These are phyloP conservation scores for Enteromius afrohamiltoni DNA, from an alignment of 2,797 vertebrate species.

Conservation along the genomic window DNA sequence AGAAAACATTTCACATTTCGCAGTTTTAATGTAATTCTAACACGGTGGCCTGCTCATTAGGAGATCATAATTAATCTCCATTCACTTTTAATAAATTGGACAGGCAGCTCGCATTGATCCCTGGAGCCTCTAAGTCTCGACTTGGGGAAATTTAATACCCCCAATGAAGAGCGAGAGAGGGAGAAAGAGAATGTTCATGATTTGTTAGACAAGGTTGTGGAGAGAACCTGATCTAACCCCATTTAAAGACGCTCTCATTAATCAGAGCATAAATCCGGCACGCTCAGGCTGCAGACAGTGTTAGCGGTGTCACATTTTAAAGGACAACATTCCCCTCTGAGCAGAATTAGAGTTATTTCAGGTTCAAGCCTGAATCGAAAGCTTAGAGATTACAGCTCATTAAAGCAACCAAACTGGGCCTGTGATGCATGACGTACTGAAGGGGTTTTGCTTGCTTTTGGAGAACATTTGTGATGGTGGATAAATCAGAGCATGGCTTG, in stretches of 20 bases:
- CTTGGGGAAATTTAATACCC: slow-evolving; percentile 74
- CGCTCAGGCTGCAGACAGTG: slow-evolving; percentile 62
- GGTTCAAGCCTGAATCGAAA: slow-evolving; percentile 74
- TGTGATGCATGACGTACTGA: slow-evolving; percentile 62
- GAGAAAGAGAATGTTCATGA: slow-evolving; percentile 26
- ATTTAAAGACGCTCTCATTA: slow-evolving; percentile 48
- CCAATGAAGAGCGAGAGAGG: slow-evolving; percentile 39
- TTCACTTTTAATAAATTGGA: slow-evolving; percentile 74
- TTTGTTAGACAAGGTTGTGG: slow-evolving; percentile 37
- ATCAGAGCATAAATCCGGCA: slow-evolving; percentile 29
- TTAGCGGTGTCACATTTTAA: slow-evolving; percentile 77
- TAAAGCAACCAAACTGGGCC: slow-evolving; percentile 69
- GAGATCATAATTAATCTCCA: slow-evolving; percentile 77
- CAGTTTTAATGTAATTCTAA: slow-evolving; percentile 37
- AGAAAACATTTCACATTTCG: slow-evolving; percentile 20
- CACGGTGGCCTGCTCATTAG: slow-evolving; percentile 25
- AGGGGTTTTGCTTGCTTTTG: slow-evolving; percentile 67
- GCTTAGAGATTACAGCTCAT: slow-evolving; percentile 75
- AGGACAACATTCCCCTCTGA: slow-evolving; percentile 73
- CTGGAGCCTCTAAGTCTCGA: slow-evolving; percentile 64
- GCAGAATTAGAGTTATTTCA: slow-evolving; percentile 77
- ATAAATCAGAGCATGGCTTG: slow-evolving; percentile 76
- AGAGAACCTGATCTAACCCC: slow-evolving; percentile 43
- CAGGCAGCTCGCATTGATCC: slow-evolving; percentile 72
- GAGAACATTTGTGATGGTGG: slow-evolving; percentile 66